These are phyloP conservation scores for Muscicapa adusta DNA, from an alignment of 2,113 vertebrate species.

Conservation along the genomic window DNA sequence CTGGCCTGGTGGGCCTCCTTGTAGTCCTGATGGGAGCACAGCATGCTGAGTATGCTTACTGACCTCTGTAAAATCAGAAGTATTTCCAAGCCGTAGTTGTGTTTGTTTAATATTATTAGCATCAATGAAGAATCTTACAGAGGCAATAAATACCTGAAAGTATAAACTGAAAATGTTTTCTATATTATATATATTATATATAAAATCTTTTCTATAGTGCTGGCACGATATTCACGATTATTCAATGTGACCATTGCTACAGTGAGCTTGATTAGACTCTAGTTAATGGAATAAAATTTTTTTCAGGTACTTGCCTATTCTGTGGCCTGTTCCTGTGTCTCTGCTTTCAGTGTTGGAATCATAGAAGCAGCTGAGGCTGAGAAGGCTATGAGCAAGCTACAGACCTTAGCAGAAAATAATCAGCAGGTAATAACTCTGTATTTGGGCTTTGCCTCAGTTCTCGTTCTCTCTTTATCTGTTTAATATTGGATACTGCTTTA, in stretches of 20 bases:
- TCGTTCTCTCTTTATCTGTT: not conserved
- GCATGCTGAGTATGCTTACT: no score
- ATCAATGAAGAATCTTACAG: not conserved
- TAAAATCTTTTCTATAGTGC: not conserved
- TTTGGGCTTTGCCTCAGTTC: not conserved
- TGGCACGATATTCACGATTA: not conserved
- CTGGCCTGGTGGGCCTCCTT: not conserved
- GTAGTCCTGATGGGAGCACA: not conserved
- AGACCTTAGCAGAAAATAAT: constrained; percentile 81
- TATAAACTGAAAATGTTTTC: not conserved
- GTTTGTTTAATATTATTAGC: not conserved
- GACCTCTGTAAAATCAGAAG: not conserved
- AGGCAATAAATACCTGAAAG: not conserved
- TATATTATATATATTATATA: no score
- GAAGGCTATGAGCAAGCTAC: constrained; percentile 81
- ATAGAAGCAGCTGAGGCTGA: constrained; percentile 83
- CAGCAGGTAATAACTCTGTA: constrained; percentile 80
- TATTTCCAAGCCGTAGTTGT: not conserved
- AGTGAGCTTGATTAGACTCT: not conserved
- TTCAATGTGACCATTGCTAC: not conserved
- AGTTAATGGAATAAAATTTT: not conserved
- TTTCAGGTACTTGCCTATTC: constrained; percentile 87
- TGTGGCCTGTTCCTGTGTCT: constrained; percentile 82
- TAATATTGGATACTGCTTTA: not conserved
- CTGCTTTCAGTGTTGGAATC: constrained; percentile 83